Percentiles rank a stretch among this genome's conserved stretches.
These are phyloP conservation scores for Poeciliopsis turneri DNA, from an alignment of 2,797 vertebrate genomes.

Conservation along the genomic window DNA sequence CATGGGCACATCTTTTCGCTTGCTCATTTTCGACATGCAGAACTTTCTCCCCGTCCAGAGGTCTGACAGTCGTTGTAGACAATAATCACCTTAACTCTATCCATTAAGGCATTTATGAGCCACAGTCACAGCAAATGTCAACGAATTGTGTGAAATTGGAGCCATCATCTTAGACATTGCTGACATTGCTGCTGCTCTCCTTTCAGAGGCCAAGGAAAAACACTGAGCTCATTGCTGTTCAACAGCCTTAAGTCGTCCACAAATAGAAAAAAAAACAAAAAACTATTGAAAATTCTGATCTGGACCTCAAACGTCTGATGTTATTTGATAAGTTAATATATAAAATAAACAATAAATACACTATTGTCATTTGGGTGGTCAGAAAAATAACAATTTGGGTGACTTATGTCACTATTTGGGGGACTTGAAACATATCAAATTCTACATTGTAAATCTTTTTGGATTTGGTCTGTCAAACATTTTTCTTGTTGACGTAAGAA, in stretches of 20 bases:
- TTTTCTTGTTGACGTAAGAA: slow-evolving; percentile 19
- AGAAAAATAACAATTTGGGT: neutral
- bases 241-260: neutral
- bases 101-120: slow-evolving; percentile 37
- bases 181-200: neutral
- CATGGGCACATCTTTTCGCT: slow-evolving; percentile 32
- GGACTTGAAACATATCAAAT: neutral
- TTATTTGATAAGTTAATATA: neutral
- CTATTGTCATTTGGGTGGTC: neutral
- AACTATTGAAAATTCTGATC: neutral
- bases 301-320: neutral
- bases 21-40: slow-evolving; percentile 21
- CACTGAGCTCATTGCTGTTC: neutral
- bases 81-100: slow-evolving; percentile 47
- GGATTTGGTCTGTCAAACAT: neutral
- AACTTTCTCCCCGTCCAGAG: slow-evolving; percentile 35
- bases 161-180: slow-evolving; percentile 1
- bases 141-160: slow-evolving; percentile 51
- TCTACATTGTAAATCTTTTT: neutral
- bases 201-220: neutral
- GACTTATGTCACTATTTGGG: neutral
- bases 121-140: slow-evolving; percentile 19
- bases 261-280: neutral
- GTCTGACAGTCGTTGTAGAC: slow-evolving; percentile 53
- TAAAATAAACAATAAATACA: neutral